Evolutionary conservation across 2,888 invertebrate species (phyloP).

Genomic region (Acanthosepion pharaonis): DNA sequence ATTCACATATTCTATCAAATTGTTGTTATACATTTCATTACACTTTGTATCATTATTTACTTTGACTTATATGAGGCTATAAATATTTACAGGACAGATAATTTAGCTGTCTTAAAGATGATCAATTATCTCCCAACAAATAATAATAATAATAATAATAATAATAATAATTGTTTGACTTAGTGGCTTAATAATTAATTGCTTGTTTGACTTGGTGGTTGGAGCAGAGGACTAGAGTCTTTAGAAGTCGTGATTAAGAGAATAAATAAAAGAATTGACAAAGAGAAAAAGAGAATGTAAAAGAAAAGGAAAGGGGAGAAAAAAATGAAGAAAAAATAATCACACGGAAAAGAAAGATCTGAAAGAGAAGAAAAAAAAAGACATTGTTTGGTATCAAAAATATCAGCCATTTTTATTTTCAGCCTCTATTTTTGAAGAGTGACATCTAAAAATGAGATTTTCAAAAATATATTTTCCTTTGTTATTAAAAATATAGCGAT

Average conservation of each 20-base stretch:
- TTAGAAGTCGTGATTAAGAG: not conserved
- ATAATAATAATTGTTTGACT: too few relatives aligned
- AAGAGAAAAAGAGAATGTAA: not conserved
- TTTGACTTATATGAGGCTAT: too few relatives aligned
- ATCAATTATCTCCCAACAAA: too few relatives aligned
- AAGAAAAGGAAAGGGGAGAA: not conserved
- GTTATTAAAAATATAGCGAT: not conserved
- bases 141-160: too few relatives aligned
- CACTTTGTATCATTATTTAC: too few relatives aligned
- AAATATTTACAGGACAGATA: too few relatives aligned
- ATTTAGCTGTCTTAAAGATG: too few relatives aligned
- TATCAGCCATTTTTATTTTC: not conserved
- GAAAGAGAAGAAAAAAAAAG: not conserved
- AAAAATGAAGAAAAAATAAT: not conserved
- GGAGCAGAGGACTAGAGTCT: not conserved
- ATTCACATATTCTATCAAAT: too few relatives aligned
- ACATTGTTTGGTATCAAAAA: not conserved
- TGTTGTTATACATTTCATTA: too few relatives aligned
- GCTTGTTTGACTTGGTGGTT: too few relatives aligned
- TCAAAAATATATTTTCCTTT: conserved; percentile 14
- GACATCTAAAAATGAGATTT: conserved; percentile 17
- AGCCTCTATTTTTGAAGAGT: not conserved
- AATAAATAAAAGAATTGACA: not conserved
- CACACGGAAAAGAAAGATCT: not conserved
- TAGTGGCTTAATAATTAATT: too few relatives aligned